Evolutionary conservation across 2,113 vertebrate species (phyloP).

Genomic region (Colaptes auratus): DNA sequence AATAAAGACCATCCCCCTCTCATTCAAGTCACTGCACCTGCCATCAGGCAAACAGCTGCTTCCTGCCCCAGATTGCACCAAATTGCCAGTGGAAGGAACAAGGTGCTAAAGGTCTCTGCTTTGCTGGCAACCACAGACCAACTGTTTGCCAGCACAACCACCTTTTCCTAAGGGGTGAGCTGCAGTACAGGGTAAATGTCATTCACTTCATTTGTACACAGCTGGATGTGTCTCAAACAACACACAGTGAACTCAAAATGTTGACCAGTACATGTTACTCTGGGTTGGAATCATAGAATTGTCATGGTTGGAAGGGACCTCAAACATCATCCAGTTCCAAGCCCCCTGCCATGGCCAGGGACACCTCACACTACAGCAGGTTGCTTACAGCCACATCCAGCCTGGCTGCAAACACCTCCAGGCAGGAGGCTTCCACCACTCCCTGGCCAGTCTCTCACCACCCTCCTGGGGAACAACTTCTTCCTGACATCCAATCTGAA

Average conservation of each 20-base stretch:
- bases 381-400: too few species aligned
- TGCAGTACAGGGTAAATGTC: neutral
- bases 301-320: too few species aligned
- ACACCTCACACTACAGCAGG: too few species aligned
- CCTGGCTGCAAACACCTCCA: too few species aligned
- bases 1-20: neutral
- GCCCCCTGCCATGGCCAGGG: too few species aligned
- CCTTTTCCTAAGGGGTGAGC: too few species aligned
- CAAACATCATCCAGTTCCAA: too few species aligned
- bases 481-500: too few species aligned
- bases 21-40: neutral
- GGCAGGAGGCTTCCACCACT: too few species aligned
- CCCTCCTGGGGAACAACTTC: too few species aligned
- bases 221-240: neutral
- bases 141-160: neutral
- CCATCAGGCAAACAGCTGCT: neutral
- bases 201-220: neutral
- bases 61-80: neutral
- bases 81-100: neutral
- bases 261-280: neutral
- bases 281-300: too few species aligned
- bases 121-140: neutral
- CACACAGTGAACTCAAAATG: neutral
- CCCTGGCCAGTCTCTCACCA: too few species aligned
- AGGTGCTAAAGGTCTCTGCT: slow-evolving; percentile 16